Evolutionary conservation across 2,113 vertebrate genomes (phyloP).

Genomic region (Pipa parva): DNA sequence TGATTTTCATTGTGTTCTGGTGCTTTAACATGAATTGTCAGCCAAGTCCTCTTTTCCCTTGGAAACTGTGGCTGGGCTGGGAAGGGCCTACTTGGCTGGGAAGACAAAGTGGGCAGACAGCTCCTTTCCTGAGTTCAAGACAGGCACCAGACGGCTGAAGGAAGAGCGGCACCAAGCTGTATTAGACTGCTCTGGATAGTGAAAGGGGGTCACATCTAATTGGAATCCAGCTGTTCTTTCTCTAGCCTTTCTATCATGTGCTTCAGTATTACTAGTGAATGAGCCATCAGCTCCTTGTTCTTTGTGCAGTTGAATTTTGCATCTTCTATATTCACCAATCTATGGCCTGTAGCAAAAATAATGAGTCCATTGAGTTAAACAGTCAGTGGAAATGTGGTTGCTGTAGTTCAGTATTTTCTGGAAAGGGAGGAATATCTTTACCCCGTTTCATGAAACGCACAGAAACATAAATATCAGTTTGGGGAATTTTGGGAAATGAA

Average conservation of each 20-base stretch:
- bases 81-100: conserved; percentile 52
- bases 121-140: conserved; percentile 55
- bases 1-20: conserved; percentile 8
- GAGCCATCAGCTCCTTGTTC: background rate
- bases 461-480: no score
- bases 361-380: no score
- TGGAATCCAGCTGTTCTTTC: conserved; percentile 53
- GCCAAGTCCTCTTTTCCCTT: conserved; percentile 56
- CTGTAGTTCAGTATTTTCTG: no score
- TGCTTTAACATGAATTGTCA: conserved; percentile 7
- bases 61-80: conserved; percentile 48
- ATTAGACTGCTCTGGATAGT: conserved; percentile 56
- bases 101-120: conserved; percentile 57
- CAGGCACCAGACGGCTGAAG: conserved; percentile 62
- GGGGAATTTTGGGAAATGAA: no score
- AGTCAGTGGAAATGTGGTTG: no score
- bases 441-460: no score
- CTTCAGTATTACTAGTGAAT: conserved; percentile 19
- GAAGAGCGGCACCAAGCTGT: conserved; percentile 61
- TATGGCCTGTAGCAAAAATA: background rate
- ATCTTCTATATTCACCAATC: background rate
- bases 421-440: no score
- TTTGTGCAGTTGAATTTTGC: conserved; percentile 5
- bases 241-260: conserved; percentile 11
- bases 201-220: conserved; percentile 50